A percentile compares a stretch with the other conserved stretches of the same genome.
These are phyloP conservation scores for Ptychadena robeensis DNA, from an alignment of 2,797 vertebrate genomes.

Conservation along the genomic window DNA sequence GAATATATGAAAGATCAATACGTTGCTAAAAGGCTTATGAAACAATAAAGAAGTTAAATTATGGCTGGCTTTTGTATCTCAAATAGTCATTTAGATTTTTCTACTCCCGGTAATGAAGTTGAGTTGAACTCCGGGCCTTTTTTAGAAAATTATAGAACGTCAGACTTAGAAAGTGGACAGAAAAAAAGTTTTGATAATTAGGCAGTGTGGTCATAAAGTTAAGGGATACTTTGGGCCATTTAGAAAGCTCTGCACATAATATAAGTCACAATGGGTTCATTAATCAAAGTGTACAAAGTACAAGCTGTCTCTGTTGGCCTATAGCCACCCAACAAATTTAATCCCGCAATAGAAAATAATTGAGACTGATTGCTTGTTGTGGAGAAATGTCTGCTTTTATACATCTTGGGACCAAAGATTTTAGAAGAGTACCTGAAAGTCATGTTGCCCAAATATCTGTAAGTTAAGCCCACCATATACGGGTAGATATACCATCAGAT, in stretches of 20 bases:
- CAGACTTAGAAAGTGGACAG: not conserved
- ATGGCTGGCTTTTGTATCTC: constrained; percentile 48
- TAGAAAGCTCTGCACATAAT: not conserved
- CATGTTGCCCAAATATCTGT: too few species aligned
- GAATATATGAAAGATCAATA: constrained; percentile 60
- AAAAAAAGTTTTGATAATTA: constrained; percentile 10
- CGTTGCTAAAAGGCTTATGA: constrained; percentile 56
- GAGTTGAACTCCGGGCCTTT: constrained; percentile 6
- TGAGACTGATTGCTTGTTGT: not conserved
- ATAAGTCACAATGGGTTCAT: not conserved
- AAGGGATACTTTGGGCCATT: not conserved
- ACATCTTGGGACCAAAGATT: too few species aligned
- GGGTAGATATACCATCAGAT: too few species aligned
- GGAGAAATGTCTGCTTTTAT: not conserved
- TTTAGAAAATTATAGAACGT: constrained; percentile 27
- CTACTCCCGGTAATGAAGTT: constrained; percentile 38
- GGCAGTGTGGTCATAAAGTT: not conserved
- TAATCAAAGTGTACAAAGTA: not conserved
- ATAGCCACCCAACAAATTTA: not conserved
- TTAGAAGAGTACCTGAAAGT: too few species aligned
- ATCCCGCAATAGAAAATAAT: not conserved
- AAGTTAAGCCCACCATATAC: too few species aligned
- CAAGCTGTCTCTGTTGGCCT: not conserved
- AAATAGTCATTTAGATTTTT: constrained; percentile 48
- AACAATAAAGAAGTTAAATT: constrained; percentile 55